phyloP scores from a whole-genome alignment of 2,888 invertebrate species.

The Dryobota labecula region DNA sequence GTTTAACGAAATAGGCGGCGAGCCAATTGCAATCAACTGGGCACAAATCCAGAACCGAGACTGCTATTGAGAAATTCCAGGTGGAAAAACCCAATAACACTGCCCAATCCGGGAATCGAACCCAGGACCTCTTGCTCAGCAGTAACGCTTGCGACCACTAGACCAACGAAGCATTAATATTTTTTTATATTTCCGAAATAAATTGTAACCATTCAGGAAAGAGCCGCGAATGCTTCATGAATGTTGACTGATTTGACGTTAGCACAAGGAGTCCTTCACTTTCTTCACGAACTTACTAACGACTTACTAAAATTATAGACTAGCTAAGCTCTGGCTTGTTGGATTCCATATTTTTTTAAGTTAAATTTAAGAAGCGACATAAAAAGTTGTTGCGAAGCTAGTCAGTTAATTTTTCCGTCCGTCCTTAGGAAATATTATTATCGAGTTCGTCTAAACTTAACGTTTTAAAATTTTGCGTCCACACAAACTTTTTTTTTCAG shows the following conservation, averaged over 20 bases:
- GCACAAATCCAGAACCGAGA: neutral
- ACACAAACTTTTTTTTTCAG: neutral
- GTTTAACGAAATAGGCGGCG: too few species aligned
- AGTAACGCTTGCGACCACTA: neutral
- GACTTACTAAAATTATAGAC: constrained; percentile 56
- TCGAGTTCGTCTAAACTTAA: neutral
- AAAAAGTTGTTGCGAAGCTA: constrained; percentile 6
- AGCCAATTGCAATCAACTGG: too few species aligned
- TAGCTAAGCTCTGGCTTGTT: constrained; percentile 35
- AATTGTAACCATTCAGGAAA: constrained; percentile 1
- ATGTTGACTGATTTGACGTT: constrained; percentile 67
- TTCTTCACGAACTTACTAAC: constrained; percentile 60
- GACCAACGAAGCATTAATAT: neutral
- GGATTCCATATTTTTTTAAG: constrained; percentile 31
- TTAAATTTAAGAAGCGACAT: neutral
- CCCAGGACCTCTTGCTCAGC: neutral
- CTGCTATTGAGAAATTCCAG: neutral
- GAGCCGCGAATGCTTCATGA: constrained; percentile 54
- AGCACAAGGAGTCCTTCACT: constrained; percentile 51
- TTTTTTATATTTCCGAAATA: neutral
- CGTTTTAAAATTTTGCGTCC: neutral
- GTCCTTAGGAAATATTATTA: constrained; percentile 19
- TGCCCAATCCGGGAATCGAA: neutral
- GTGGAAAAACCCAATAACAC: neutral
- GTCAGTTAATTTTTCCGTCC: constrained; percentile 7